Conservation (phyloP, 2,888 invertebrate genomes). For the Bombylius major region DNA sequence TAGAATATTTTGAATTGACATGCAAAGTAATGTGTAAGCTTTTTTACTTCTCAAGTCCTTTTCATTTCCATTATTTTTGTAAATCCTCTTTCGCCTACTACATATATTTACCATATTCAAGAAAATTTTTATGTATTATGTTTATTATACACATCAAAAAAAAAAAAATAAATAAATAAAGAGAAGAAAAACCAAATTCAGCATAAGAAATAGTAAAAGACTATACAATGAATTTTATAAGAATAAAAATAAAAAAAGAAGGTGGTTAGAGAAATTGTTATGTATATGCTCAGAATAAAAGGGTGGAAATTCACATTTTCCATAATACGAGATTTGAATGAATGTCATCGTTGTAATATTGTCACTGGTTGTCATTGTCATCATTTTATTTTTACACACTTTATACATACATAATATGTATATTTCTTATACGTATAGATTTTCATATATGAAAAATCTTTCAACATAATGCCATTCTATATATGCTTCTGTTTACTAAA, state of each 20-base stretch:
- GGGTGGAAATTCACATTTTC: conserved; percentile 12
- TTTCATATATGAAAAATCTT: no score
- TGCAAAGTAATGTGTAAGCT: conserved; percentile 11
- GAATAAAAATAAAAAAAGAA: background rate
- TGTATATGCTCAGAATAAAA: conserved; percentile 13
- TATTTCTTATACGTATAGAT: no score
- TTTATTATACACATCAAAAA: background rate
- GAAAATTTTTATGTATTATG: background rate
- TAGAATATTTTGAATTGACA: conserved; percentile 5
- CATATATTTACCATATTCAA: no score
- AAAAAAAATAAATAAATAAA: background rate
- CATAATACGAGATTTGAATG: background rate
- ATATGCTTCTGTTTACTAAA: no score
- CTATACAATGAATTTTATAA: background rate
- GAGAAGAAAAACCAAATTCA: background rate
- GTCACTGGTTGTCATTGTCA: no score
- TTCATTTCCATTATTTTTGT: no score
- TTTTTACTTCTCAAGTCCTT: background rate
- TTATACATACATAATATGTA: no score
- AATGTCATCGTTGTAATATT: background rate
- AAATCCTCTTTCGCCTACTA: no score
- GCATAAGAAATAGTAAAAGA: no score
- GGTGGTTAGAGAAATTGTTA: conserved; percentile 1
- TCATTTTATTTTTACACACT: no score
- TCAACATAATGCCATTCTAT: no score